Evolutionary conservation across 2,113 vertebrate genomes (phyloP).

Genomic region (Seriola dumerili): DNA sequence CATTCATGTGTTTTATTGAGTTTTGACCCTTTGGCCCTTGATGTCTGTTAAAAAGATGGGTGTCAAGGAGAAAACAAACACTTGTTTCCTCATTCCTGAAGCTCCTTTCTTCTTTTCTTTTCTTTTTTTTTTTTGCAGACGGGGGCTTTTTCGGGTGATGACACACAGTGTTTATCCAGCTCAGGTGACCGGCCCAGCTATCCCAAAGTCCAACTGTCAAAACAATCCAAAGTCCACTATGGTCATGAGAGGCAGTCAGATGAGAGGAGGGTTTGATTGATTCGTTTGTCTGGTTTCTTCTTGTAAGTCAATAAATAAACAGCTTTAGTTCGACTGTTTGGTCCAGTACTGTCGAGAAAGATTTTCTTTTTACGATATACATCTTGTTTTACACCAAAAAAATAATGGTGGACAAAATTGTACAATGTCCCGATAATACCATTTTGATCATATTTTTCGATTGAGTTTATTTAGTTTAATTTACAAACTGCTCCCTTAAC

Average conservation of each 20-base stretch:
- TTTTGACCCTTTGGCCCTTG: constrained; percentile 4
- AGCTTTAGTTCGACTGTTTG: background rate
- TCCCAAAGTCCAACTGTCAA: constrained; percentile 77
- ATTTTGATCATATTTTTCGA: background rate
- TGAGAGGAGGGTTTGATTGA: constrained; percentile 10
- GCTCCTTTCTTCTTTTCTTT: background rate
- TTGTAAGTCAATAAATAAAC: background rate
- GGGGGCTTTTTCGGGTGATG: constrained; percentile 1
- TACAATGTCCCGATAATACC: too few relatives aligned
- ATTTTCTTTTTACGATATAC: too few relatives aligned
- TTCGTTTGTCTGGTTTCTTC: background rate
- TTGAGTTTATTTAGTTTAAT: too few relatives aligned
- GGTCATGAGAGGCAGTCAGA: constrained; percentile 46
- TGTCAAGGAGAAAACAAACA: background rate
- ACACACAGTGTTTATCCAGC: constrained; percentile 54
- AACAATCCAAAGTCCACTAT: constrained; percentile 75
- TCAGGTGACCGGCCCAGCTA: constrained; percentile 39
- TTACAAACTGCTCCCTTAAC: too few relatives aligned
- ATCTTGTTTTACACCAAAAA: background rate
- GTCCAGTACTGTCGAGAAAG: background rate
- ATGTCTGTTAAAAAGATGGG: background rate
- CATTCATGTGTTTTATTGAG: constrained; percentile 6
- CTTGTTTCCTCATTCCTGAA: constrained; percentile 40
- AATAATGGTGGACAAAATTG: too few relatives aligned
- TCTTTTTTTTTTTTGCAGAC: constrained; percentile 2